Percentiles rank a stretch among this genome's conserved stretches.
phyloP scores from a whole-genome alignment of 2,888 invertebrate species.

The Alloplasta piceator region DNA sequence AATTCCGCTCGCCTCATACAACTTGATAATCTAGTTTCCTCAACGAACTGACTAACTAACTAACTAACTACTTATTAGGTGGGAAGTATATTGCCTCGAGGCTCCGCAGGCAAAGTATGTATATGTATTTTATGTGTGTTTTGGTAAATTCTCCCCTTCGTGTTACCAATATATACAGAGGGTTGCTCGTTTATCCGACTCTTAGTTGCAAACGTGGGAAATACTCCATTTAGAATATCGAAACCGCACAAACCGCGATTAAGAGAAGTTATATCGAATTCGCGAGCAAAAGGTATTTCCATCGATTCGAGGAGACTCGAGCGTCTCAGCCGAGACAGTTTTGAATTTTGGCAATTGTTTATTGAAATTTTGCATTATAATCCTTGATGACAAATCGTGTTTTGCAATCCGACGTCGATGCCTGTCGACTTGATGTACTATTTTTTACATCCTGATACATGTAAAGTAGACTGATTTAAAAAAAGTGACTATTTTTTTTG shows the following conservation, averaged over 20 bases:
- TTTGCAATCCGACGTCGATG: too few relatives aligned
- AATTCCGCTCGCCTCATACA: constrained; percentile 44
- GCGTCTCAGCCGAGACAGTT: too few relatives aligned
- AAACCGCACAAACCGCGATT: constrained; percentile 59
- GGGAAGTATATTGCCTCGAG: constrained; percentile 54
- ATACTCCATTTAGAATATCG: constrained; percentile 53
- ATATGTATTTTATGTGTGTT: background rate
- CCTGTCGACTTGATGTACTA: too few relatives aligned
- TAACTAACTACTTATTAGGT: constrained; percentile 65
- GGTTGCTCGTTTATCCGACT: constrained; percentile 23
- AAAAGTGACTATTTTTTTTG: too few relatives aligned
- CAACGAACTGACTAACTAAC: constrained; percentile 56
- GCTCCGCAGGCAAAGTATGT: constrained; percentile 12
- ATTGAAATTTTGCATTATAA: too few relatives aligned
- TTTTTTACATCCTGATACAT: too few relatives aligned
- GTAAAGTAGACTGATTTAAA: too few relatives aligned
- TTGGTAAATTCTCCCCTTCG: constrained; percentile 37
- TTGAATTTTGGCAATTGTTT: too few relatives aligned
- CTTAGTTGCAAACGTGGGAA: too few relatives aligned
- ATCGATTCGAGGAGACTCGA: too few relatives aligned
- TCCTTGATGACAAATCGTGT: too few relatives aligned
- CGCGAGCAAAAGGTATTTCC: too few relatives aligned
- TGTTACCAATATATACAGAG: constrained; percentile 4
- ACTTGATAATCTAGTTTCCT: constrained; percentile 63
- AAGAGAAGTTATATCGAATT: background rate